phyloP scores from a whole-genome alignment of 2,888 invertebrate species.

The Prenolepis imparis region DNA sequence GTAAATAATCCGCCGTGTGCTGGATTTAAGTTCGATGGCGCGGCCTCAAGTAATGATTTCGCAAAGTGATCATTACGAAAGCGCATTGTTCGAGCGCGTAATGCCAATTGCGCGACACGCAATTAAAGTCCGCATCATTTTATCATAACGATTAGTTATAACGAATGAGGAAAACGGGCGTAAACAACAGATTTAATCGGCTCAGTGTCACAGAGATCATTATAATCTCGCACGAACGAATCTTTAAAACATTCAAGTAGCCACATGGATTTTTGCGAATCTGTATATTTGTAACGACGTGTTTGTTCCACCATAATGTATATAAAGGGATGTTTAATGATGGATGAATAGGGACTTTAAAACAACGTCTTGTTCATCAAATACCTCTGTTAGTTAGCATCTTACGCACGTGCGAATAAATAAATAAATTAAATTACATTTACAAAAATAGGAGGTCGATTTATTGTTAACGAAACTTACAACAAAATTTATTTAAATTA shows the following conservation, averaged over 20 bases:
- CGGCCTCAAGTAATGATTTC: conserved; percentile 30
- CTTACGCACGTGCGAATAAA: not conserved
- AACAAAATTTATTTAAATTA: not conserved
- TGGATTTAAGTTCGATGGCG: conserved; percentile 48
- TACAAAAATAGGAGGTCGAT: not conserved
- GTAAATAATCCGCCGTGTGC: conserved; percentile 32
- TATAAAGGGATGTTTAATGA: not conserved
- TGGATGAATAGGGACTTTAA: not conserved
- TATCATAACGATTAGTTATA: conserved; percentile 2
- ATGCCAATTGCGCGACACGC: conserved; percentile 7
- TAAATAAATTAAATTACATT: not conserved
- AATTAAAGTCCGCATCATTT: conserved; percentile 35
- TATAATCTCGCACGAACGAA: not conserved
- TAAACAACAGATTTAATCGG: not conserved
- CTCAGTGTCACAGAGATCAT: not conserved
- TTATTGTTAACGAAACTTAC: not conserved
- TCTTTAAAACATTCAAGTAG: not conserved
- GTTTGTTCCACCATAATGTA: not conserved
- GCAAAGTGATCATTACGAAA: conserved; percentile 27
- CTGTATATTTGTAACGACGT: conserved; percentile 34
- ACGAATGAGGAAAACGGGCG: not conserved
- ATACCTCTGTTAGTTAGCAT: not conserved
- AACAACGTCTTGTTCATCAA: not conserved
- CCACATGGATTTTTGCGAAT: not conserved
- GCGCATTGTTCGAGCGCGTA: conserved; percentile 3